Percentiles rank a stretch among this genome's conserved stretches.
phyloP scores from a whole-genome alignment of 2,888 invertebrate genomes.

The Malthinus flaveolus region DNA sequence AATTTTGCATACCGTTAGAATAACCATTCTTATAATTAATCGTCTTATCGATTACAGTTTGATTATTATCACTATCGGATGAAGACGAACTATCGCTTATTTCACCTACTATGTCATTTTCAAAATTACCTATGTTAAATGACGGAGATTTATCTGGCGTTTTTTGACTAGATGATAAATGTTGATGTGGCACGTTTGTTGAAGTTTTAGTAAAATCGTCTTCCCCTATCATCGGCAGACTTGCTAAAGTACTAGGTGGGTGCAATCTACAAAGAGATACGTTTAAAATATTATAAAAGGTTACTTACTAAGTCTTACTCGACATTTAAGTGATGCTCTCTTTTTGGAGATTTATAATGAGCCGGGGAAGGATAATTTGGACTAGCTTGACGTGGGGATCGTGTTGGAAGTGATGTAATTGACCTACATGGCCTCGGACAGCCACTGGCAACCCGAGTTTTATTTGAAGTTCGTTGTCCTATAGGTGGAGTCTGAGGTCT shows the following conservation, averaged over 20 bases:
- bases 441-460: constrained; percentile 52
- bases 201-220: constrained; percentile 59
- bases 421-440: constrained; percentile 48
- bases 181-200: constrained; percentile 18
- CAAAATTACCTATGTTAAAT: constrained; percentile 30
- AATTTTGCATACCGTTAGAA: constrained; percentile 46
- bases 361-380: constrained; percentile 54
- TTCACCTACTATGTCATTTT: constrained; percentile 46
- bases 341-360: constrained; percentile 48
- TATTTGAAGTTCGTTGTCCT: constrained; percentile 50
- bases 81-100: constrained; percentile 52
- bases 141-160: constrained; percentile 38
- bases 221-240: constrained; percentile 71
- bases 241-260: constrained; percentile 71
- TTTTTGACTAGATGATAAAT: constrained; percentile 17
- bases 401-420: constrained; percentile 58
- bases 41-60: constrained; percentile 8
- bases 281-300: too few relatives aligned
- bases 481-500: constrained; percentile 48
- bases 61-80: constrained; percentile 53
- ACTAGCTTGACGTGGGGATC: constrained; percentile 64
- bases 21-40: constrained; percentile 47
- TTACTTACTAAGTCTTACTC: constrained; percentile 34
- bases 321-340: constrained; percentile 52
- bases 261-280: constrained; percentile 59